Base-by-base conservation (phyloP, 2,113 vertebrate species). In the Clarias batrachus region DNA sequence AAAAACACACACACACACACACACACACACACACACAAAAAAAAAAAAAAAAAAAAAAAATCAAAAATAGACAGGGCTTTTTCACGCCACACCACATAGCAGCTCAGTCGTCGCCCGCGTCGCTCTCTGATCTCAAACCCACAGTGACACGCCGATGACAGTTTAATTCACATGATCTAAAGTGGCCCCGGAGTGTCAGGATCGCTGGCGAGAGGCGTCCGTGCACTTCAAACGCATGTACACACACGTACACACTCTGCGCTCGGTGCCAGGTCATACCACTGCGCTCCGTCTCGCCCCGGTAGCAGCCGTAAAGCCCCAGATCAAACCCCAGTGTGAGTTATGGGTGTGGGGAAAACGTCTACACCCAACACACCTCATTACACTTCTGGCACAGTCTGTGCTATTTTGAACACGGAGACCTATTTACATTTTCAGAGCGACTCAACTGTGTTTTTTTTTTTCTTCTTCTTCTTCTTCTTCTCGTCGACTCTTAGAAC, bases 301-400 rank as follows among this genome's bases (percentile, higher is more conserved):
- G 80, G 86, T 86, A 87, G 84, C 89, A 79, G 73, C 65, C 62
- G 60, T 81, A 80, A 85, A 81, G 48, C 73, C 27, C 33, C 23
- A 83, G 57, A 65, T 84, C 71, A 83, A 56, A 82, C 66, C 52
- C 41, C 52, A 14, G 79, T 13, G 70, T 86, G 86, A 86, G 54
- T 87, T 85, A 87, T 68, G 37, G 71, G 65, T 78, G 41, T 27
- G 52, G 54, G 79, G 54, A 87, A 70, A 62, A 62, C 17, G 37
- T 84, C 82, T 79, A 82, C 84, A 87, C 88, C 80, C 83, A 54
- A 70, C 85, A 84, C 85, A 56, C 86, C 81, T 87, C 79, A 85
- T 89, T 77, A 85, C 86, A 57, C 73, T 86, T 84, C 77, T 66
- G 82, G 81, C 81, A 70, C 16, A 21, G 56, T 37, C 70, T 71